Percentiles rank a stretch among this genome's conserved stretches.
These are phyloP conservation scores for Trachelus tabidus DNA, from an alignment of 2,888 invertebrate genomes.

Conservation along the genomic window DNA sequence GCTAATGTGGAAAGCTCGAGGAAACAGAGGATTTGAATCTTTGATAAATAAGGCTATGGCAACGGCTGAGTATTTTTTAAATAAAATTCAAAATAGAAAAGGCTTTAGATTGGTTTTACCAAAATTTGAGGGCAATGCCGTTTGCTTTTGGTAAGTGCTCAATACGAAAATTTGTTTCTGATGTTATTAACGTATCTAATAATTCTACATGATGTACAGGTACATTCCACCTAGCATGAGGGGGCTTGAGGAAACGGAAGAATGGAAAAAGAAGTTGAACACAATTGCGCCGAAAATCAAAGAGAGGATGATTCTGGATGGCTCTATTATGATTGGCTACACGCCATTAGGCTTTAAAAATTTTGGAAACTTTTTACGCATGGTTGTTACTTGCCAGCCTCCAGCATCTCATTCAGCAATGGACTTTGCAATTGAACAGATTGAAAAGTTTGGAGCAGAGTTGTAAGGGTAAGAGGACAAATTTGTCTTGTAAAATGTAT, in stretches of 20 bases:
- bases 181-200: not conserved
- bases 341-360: conserved; percentile 74
- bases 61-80: conserved; percentile 70
- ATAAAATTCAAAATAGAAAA: conserved; percentile 67
- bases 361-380: conserved; percentile 80
- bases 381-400: conserved; percentile 81
- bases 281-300: conserved; percentile 77
- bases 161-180: not conserved
- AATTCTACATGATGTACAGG: conserved; percentile 64
- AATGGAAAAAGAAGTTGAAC: conserved; percentile 69
- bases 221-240: conserved; percentile 71
- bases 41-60: conserved; percentile 76
- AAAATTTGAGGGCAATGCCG: conserved; percentile 80
- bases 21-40: conserved; percentile 71
- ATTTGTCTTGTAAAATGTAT: no score
- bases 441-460: conserved; percentile 72
- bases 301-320: conserved; percentile 74
- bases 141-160: conserved; percentile 89
- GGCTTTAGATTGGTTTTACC: conserved; percentile 76
- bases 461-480: conserved; percentile 25
- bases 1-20: conserved; percentile 90
- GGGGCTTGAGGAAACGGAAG: conserved; percentile 60
- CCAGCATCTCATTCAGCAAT: conserved; percentile 70
- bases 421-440: conserved; percentile 73
- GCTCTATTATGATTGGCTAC: conserved; percentile 82